Conservation (phyloP, 1,140 invertebrate species). For the Drosophila obscura region DNA sequence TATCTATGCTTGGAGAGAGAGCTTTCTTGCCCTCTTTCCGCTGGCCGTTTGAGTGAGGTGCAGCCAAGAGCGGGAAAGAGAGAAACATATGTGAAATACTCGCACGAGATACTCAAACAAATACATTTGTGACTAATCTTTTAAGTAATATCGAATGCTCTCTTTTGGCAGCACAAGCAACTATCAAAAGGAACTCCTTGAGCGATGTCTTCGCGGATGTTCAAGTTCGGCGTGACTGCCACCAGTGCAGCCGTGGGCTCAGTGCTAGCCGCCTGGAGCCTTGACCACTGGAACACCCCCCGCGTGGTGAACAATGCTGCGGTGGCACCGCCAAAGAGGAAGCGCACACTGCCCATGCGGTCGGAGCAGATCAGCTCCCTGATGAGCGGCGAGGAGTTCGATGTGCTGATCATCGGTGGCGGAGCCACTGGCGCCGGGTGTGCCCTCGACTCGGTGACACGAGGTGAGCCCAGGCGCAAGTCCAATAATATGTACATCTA, state of each 20-base stretch:
- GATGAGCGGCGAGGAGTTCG: constrained; percentile 91
- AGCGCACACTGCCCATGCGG: constrained; percentile 90
- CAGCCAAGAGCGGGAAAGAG: too few relatives aligned
- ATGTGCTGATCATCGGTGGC: constrained; percentile 98
- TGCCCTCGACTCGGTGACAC: constrained; percentile 94
- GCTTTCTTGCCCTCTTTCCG: too few relatives aligned
- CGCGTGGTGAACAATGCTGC: constrained; percentile 84
- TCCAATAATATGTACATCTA: neutral
- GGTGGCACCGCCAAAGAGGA: constrained; percentile 86
- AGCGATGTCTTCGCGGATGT: constrained; percentile 79
- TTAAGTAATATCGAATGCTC: too few relatives aligned
- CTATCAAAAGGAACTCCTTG: constrained; percentile 23
- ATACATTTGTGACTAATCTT: too few relatives aligned
- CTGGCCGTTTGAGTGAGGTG: too few relatives aligned
- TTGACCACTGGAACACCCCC: constrained; percentile 73
- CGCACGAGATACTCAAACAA: too few relatives aligned
- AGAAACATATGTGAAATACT: too few relatives aligned
- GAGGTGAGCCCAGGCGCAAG: constrained; percentile 85
- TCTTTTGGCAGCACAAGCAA: constrained; percentile 28
- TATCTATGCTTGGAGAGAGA: too few relatives aligned
- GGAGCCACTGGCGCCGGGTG: constrained; percentile 97
- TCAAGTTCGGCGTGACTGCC: constrained; percentile 79
- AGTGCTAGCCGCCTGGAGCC: constrained; percentile 69
- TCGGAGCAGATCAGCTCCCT: constrained; percentile 92
- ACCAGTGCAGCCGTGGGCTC: constrained; percentile 75